Conservation (phyloP, 2,113 vertebrate genomes). For the Poecilia latipinna region DNA sequence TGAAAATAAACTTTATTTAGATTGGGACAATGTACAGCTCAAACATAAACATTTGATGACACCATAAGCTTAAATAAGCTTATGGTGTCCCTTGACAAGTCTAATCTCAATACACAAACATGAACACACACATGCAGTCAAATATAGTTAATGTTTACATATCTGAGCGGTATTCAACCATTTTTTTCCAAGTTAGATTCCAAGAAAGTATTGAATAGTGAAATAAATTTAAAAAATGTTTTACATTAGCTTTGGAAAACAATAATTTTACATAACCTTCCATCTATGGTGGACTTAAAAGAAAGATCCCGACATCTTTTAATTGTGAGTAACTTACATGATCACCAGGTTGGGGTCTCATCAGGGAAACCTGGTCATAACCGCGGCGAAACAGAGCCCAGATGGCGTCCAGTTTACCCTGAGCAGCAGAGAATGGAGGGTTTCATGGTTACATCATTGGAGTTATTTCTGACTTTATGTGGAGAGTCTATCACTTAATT, state of each 20-base stretch:
- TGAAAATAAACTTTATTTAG: too few species aligned
- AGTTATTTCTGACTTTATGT: too few species aligned
- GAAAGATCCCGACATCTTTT: neutral
- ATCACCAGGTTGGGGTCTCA: slow-evolving; percentile 89
- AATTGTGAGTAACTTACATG: slow-evolving; percentile 79
- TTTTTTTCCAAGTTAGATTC: too few species aligned
- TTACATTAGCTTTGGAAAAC: neutral
- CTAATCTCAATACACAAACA: too few species aligned
- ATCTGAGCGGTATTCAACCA: too few species aligned
- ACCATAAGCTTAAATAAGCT: too few species aligned
- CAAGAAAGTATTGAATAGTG: neutral
- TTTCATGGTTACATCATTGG: slow-evolving; percentile 3
- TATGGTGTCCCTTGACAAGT: too few species aligned
- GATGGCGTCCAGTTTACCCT: slow-evolving; percentile 91
- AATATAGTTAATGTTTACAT: too few species aligned
- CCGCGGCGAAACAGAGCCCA: slow-evolving; percentile 88
- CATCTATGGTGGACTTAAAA: neutral
- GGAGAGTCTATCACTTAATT: too few species aligned
- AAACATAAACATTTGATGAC: too few species aligned
- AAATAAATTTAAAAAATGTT: neutral
- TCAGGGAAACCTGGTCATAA: slow-evolving; percentile 89
- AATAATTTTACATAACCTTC: neutral
- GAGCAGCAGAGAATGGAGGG: slow-evolving; percentile 16
- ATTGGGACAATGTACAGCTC: too few species aligned
- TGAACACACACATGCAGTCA: too few species aligned